Percentiles rank a stretch among this genome's conserved stretches.
phyloP scores from a whole-genome alignment of 2,113 vertebrate genomes.

The Trematocara unimaculatum region DNA sequence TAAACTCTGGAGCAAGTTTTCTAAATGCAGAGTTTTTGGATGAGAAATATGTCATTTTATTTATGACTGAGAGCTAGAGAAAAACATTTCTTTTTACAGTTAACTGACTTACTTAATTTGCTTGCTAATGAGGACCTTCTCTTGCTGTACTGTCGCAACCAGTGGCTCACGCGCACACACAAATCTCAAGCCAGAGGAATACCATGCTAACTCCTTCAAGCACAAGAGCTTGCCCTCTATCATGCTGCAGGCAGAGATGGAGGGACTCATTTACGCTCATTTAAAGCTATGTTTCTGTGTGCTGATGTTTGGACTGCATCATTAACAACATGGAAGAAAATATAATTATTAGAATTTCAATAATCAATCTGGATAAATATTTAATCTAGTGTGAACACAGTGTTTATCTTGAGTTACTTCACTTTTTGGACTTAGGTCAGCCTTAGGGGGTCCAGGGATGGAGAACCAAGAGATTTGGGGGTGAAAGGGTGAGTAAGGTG shows the following conservation, averaged over 20 bases:
- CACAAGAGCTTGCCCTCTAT: background rate
- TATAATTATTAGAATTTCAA: background rate
- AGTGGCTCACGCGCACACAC: background rate
- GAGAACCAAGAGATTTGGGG: background rate
- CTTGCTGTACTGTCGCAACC: background rate
- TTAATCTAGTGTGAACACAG: conserved; percentile 10
- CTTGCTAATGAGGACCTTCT: background rate
- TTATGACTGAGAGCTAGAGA: background rate
- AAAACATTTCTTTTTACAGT: background rate
- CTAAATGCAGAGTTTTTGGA: background rate
- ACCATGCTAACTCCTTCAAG: background rate
- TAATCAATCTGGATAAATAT: background rate
- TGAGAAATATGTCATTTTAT: background rate
- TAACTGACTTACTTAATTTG: background rate
- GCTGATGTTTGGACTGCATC: background rate
- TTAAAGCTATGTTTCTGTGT: background rate
- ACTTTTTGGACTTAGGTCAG: conserved; percentile 1
- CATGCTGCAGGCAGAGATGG: background rate
- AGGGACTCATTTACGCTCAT: background rate
- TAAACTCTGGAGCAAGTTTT: background rate
- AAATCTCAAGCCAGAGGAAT: background rate
- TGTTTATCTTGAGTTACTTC: conserved; percentile 5
- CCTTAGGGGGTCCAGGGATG: background rate
- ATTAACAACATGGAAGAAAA: background rate
- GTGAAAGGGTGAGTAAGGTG: conserved; percentile 31